phyloP scores from a whole-genome alignment of 2,797 vertebrate genomes.

The Limnodromus scolopaceus region DNA sequence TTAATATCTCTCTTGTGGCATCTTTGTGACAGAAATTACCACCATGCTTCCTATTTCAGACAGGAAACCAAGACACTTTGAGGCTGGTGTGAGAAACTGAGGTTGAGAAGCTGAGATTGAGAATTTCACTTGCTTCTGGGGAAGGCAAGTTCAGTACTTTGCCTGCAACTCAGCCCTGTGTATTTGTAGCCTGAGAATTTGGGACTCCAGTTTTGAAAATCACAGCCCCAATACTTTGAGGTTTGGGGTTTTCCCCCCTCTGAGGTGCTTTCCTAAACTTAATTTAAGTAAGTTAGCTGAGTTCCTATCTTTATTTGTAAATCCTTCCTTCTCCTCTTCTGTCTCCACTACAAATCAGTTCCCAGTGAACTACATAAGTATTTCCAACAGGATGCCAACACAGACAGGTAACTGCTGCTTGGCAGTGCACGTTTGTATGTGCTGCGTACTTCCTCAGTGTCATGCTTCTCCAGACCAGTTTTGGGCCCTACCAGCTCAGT shows the following conservation, averaged over 20 bases:
- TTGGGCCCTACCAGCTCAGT: background rate
- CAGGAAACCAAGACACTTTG: background rate
- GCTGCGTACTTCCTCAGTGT: background rate
- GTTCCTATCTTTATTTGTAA: background rate
- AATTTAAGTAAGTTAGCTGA: background rate
- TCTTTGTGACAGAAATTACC: background rate
- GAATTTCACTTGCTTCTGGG: background rate
- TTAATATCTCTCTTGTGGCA: background rate
- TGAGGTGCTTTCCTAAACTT: background rate
- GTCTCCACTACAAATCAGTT: background rate
- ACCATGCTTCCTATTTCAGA: background rate
- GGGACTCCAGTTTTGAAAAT: background rate
- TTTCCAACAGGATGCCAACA: background rate
- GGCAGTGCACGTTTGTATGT: background rate
- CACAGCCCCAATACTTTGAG: background rate
- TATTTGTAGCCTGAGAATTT: background rate
- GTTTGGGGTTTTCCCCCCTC: fast-evolving
- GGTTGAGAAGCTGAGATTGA: background rate
- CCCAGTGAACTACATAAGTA: background rate
- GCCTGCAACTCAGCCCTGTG: background rate
- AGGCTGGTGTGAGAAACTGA: background rate
- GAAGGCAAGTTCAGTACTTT: background rate
- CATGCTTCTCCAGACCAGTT: background rate
- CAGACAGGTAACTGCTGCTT: background rate
- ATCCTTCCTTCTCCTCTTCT: background rate